These are phyloP conservation scores for Thyatira batis DNA, from an alignment of 2,888 invertebrate species.

Conservation along the genomic window DNA sequence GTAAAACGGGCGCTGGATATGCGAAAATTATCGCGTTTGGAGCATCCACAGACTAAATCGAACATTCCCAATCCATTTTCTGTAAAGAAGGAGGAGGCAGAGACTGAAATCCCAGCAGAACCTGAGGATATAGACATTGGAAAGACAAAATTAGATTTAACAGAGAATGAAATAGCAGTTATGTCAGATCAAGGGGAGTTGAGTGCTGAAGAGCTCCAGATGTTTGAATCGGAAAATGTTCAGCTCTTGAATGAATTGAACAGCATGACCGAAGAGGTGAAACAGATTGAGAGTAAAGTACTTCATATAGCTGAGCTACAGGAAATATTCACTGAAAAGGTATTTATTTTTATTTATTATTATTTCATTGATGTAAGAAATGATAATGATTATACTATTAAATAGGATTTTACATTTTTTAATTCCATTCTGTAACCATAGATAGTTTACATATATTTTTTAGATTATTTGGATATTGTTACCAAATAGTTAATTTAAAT, in stretches of 20 bases:
- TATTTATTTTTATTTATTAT: no score
- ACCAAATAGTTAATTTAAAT: background rate
- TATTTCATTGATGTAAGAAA: no score
- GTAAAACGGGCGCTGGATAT: conserved; percentile 93
- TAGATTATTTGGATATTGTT: no score
- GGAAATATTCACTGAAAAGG: conserved; percentile 97
- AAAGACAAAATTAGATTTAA: conserved; percentile 60
- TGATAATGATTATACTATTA: no score
- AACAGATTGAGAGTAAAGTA: conserved; percentile 94
- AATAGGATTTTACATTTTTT: no score
- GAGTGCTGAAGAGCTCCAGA: conserved; percentile 93
- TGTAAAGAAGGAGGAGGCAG: conserved; percentile 47
- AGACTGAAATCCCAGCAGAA: conserved; percentile 25
- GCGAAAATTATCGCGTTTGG: conserved; percentile 89
- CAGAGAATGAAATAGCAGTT: conserved; percentile 73
- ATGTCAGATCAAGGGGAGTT: conserved; percentile 85
- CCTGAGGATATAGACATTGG: conserved; percentile 47
- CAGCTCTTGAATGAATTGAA: conserved; percentile 93
- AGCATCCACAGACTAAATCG: conserved; percentile 60
- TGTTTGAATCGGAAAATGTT: conserved; percentile 96
- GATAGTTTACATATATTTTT: no score
- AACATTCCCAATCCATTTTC: conserved; percentile 61
- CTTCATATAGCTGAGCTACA: conserved; percentile 97
- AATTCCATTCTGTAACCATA: no score
- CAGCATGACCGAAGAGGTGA: conserved; percentile 94